phyloP scores from a whole-genome alignment of 2,797 vertebrate genomes.

The Parauchenoglanis ngamensis region DNA sequence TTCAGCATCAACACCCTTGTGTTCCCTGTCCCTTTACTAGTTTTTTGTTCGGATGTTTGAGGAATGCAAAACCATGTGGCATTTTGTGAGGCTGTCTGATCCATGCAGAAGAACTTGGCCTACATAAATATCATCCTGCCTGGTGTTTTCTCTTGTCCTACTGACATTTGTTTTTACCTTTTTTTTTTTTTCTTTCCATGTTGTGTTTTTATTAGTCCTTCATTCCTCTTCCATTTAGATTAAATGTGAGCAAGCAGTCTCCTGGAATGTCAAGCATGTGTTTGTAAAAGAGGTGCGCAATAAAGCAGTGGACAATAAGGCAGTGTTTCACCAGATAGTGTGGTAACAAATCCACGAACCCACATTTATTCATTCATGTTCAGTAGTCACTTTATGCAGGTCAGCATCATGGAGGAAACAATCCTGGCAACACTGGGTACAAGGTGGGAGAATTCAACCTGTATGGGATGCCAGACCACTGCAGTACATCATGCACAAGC shows the following conservation, averaged over 20 bases:
- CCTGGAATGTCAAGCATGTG: constrained; percentile 25
- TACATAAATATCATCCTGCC: background rate
- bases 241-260: constrained; percentile 1
- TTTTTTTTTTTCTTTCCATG: constrained; percentile 22
- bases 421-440: background rate
- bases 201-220: constrained; percentile 29
- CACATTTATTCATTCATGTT: background rate
- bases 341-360: background rate
- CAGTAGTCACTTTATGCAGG: background rate
- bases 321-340: background rate
- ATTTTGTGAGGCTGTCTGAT: background rate
- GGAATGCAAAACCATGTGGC: background rate
- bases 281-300: constrained; percentile 36
- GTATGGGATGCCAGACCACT: background rate
- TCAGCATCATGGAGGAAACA: background rate
- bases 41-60: background rate
- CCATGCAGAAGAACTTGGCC: background rate
- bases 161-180: constrained; percentile 45
- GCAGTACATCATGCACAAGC: background rate
- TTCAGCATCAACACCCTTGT: background rate
- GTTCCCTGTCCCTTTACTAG: background rate
- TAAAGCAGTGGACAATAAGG: constrained; percentile 5
- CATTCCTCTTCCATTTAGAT: constrained; percentile 37
- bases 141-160: background rate
- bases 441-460: background rate